Evolutionary conservation across 1,140 invertebrate species (phyloP), one percentile per base, ranked within the genome.

Genomic region (Heliothis subflexa): DNA sequence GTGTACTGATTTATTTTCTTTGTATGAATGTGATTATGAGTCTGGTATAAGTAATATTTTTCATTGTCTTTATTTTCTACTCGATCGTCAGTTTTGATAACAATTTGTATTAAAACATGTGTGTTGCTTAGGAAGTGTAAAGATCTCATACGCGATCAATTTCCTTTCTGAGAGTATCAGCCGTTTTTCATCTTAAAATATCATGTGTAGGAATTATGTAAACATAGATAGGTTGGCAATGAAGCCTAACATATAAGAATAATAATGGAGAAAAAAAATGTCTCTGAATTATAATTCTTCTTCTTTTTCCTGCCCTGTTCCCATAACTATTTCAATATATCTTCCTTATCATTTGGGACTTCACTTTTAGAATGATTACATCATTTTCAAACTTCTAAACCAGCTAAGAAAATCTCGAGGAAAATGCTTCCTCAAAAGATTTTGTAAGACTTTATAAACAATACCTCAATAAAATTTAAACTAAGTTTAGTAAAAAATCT

Each of bases 401-500:
- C 33, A 5, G 33, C 5, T 52, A 61, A 21, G 13, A 66, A 66
- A 66, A 25, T 59, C 11, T 40, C 33, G 33, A 47, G 16, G 14
- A 16, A 3, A 21, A 72, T 13, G 33, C 21, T 57, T 3, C 71
- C 45, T 16, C 14, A 57, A 33, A 54, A 49, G 13, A 54, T 18
- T 40, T 59, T 28, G 16, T 40, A 33, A 7, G 10, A n/a, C 47
- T 52, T 52, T 55, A n/a, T 64, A 76, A 68, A 77, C 52, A 77
- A 77, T 77, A 68, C n/a, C 14, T 28, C 61, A 68, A 77, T 77
- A 77, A 52, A 77, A 55, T 68, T 68, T 77, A 68, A 77, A 52
- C 47, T 52, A 77, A 77, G 62, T 75, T 75, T 25, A 16, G 80
- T 72, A 83, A 85, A 78, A 87, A 90, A 87, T 75, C 83, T 25